A percentile compares a stretch with the other conserved stretches of the same genome.
Conservation (phyloP, 2,888 invertebrate genomes). For the Cecidostiba fungosa region DNA sequence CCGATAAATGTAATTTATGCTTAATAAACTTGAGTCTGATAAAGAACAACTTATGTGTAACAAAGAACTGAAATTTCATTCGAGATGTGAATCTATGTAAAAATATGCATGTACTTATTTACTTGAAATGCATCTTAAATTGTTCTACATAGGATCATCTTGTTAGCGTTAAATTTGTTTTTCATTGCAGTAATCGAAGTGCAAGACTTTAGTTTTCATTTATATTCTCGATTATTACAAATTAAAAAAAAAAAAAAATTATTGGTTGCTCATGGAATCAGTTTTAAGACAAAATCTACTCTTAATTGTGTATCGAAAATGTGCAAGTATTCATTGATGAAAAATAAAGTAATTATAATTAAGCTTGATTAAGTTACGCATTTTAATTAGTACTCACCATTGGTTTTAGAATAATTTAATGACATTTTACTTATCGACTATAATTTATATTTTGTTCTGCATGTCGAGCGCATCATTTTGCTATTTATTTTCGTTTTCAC, state of each 20-base stretch:
- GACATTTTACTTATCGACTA: not conserved
- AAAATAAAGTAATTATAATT: constrained; percentile 28
- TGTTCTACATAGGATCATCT: constrained; percentile 3
- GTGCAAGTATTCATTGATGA: constrained; percentile 12
- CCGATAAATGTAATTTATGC: constrained; percentile 58
- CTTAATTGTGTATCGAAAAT: constrained; percentile 10
- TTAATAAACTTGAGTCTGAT: constrained; percentile 61
- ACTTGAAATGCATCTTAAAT: constrained; percentile 24
- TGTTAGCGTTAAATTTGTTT: constrained; percentile 4
- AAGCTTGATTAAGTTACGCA: not conserved
- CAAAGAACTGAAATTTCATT: constrained; percentile 41
- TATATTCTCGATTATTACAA: not conserved
- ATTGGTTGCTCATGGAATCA: not conserved
- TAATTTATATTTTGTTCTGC: not conserved
- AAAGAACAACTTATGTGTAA: constrained; percentile 38
- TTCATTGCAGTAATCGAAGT: not conserved
- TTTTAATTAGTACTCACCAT: constrained; percentile 4
- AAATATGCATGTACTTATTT: constrained; percentile 43
- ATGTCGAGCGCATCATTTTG: not conserved
- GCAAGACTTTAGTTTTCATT: not conserved
- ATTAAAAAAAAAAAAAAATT: not conserved
- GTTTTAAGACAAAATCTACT: not conserved
- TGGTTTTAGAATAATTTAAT: not conserved
- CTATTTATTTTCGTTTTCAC: not conserved
- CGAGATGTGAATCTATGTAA: not conserved